Base-by-base conservation (phyloP, 2,888 invertebrate species). In the Drosophila algonquin region DNA sequence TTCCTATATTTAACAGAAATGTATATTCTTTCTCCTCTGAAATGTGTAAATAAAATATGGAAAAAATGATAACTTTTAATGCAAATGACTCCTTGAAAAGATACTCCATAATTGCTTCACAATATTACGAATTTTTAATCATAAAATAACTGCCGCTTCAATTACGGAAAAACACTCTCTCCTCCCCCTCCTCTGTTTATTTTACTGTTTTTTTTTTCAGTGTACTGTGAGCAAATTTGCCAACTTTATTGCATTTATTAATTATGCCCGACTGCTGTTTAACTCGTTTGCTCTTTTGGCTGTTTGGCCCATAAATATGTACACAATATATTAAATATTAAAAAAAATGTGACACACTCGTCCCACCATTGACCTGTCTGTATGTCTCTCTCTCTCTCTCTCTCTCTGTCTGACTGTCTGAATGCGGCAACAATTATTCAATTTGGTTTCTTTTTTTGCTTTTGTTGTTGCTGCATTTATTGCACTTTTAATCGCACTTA, bases 401-500 rank as follows among this genome's bases (percentile, higher is more conserved):
- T 21, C 35, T 5, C 14, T 10, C 40, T 58, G 40, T 45, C 16
- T 18, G 32, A 16, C 24, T 46, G 6, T 24, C 10, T 6, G 18
- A 9, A 18, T 48, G 16, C n/a, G 10, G 32, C 21, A 47, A 40
- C 70, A 70, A 70, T 70, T 73, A 58, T 73, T 73, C 57, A 64
- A 73, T 64, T 65, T 73, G 21, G 48, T 27, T 27, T 60, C n/a
- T 69, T 64, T 54, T 32, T 24, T 21, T 52, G 32, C 47, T 21
- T 21, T 21, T 21, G 21, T 21, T 55, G 24, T 24, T 35, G 47
- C 21, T 46, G 24, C 59, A 59, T 55, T 75, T 73, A 75, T 75
- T 57, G 62, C 76, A 62, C 58, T 75, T 75, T 80, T 71, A 81
- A 68, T 60, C 65, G 52, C 55, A 63, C 71, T 87, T 70, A 68